phyloP scores from a whole-genome alignment of 2,888 invertebrate species.

The Lasioglossum pauxillum region DNA sequence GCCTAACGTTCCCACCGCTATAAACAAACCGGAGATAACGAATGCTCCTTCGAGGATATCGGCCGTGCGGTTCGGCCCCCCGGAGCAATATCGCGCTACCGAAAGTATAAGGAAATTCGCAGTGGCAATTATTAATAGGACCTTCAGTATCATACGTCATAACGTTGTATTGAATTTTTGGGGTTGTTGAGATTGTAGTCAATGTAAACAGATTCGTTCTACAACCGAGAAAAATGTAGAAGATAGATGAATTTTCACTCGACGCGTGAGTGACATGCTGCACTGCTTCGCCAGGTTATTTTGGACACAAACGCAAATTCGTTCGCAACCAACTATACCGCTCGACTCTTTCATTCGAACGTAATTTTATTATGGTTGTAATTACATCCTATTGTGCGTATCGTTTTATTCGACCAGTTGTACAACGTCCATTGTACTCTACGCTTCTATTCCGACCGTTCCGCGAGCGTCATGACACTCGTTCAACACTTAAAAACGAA shows the following conservation, averaged over 20 bases:
- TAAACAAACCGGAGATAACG: slow-evolving; percentile 79
- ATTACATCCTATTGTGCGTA: background rate
- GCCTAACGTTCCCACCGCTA: slow-evolving; percentile 77
- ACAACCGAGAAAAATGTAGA: too few species aligned
- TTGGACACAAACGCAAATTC: background rate
- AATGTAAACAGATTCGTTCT: too few species aligned
- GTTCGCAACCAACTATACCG: background rate
- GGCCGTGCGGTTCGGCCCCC: slow-evolving; percentile 6
- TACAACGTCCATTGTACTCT: background rate
- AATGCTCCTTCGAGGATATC: slow-evolving; percentile 64
- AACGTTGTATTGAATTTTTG: too few species aligned
- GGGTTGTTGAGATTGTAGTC: too few species aligned
- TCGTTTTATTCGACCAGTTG: background rate
- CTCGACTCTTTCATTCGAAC: background rate
- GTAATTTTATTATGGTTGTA: background rate
- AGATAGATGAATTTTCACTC: background rate
- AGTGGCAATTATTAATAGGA: background rate
- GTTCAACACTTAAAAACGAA: background rate
- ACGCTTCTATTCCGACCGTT: background rate
- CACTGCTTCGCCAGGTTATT: background rate
- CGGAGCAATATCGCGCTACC: background rate
- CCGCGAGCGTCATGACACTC: background rate
- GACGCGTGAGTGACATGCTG: background rate
- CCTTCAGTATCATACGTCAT: too few species aligned
- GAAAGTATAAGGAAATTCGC: background rate